Percentiles rank a stretch among this genome's conserved stretches.
Evolutionary conservation across 64 coral and sea anemone species (phyloP).

Genomic region (Anthopleura sola): DNA sequence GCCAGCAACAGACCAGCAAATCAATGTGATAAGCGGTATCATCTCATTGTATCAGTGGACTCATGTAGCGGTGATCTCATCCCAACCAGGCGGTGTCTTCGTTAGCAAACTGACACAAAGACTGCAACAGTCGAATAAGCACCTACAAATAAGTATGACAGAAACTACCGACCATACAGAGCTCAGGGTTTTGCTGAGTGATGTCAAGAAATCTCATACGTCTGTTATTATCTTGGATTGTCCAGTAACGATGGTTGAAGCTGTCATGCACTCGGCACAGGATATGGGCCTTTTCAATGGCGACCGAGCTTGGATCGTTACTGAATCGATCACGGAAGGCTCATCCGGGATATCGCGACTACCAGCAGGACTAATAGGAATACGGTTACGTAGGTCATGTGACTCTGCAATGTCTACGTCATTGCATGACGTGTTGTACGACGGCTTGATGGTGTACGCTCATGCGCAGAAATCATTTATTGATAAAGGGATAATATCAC

Average conservation of each 20-base stretch:
- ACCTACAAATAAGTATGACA: no score
- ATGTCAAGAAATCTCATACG: background rate
- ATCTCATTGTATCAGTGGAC: no score
- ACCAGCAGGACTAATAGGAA: conserved; percentile 19
- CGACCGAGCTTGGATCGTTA: conserved; percentile 20
- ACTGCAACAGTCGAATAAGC: no score
- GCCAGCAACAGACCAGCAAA: no score
- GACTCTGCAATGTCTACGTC: background rate
- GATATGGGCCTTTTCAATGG: background rate
- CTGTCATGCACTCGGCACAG: no score
- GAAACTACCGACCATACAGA: no score
- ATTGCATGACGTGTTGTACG: background rate
- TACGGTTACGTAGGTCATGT: conserved; percentile 9
- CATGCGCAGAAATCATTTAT: background rate
- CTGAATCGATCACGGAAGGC: background rate
- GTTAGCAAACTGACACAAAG: no score
- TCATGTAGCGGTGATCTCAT: no score
- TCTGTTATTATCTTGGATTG: conserved; percentile 6
- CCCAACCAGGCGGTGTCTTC: no score
- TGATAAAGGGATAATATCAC: background rate
- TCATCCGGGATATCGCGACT: background rate
- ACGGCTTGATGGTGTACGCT: conserved; percentile 4
- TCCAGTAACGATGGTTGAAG: no score
- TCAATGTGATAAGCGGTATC: no score
- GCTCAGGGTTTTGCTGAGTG: no score